Conservation (phyloP, 2,888 invertebrate genomes). For the Sacculina carcini region DNA sequence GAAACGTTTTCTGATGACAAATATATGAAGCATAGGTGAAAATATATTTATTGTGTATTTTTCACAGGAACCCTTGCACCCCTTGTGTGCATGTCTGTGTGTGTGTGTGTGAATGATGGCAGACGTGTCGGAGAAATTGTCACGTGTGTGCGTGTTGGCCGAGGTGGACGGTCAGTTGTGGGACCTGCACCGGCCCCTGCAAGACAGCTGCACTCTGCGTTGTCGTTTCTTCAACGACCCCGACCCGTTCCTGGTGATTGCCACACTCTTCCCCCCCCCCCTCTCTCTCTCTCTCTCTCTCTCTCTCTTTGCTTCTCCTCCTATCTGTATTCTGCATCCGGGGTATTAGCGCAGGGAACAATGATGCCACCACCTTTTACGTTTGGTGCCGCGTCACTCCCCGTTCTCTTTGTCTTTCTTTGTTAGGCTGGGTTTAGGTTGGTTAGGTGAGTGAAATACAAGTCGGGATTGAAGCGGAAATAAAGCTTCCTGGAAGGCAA, state of each 20-base stretch:
- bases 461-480: too few species aligned
- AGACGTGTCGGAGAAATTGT: slow-evolving; percentile 48
- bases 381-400: too few species aligned
- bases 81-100: not conserved
- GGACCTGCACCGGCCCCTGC: slow-evolving; percentile 78
- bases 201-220: slow-evolving; percentile 30
- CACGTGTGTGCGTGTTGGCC: slow-evolving; percentile 46
- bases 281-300: slow-evolving; percentile 11
- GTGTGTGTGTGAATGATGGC: slow-evolving; percentile 6
- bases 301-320: not conserved
- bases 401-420: too few species aligned
- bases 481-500: too few species aligned
- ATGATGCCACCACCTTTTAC: too few species aligned
- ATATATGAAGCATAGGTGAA: too few species aligned
- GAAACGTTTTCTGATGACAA: too few species aligned
- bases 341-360: too few species aligned
- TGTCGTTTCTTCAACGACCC: slow-evolving; percentile 34
- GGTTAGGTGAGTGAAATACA: too few species aligned
- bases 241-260: slow-evolving; percentile 18
- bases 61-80: too few species aligned
- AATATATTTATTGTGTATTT: too few species aligned
- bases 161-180: slow-evolving; percentile 52
- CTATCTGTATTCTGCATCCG: not conserved
- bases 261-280: slow-evolving; percentile 25
- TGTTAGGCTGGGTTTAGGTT: too few species aligned